Evolutionary conservation across 1,140 invertebrate genomes (phyloP).

Genomic region (Drosophila pallidifrons): DNA sequence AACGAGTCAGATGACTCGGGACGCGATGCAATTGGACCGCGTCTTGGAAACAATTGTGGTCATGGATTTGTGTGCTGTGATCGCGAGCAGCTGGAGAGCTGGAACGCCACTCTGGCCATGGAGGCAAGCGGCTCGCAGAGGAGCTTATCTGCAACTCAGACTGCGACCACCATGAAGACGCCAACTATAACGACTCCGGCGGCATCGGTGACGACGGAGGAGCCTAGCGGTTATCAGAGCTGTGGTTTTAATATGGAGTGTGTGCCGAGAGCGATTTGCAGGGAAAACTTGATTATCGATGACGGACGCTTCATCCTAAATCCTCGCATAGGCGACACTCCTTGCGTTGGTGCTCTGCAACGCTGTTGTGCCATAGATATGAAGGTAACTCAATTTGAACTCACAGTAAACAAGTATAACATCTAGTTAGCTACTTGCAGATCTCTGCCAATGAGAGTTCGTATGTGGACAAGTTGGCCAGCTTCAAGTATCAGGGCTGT

Average conservation of each 20-base stretch:
- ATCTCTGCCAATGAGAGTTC: constrained; percentile 47
- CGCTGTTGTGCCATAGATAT: constrained; percentile 59
- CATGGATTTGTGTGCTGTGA: constrained; percentile 50
- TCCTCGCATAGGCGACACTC: constrained; percentile 49
- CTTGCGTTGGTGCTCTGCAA: constrained; percentile 41
- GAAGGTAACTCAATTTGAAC: constrained; percentile 27
- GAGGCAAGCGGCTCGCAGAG: background rate
- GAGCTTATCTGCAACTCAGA: background rate
- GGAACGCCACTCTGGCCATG: constrained; percentile 30
- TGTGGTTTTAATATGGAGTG: constrained; percentile 67
- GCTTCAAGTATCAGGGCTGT: constrained; percentile 86
- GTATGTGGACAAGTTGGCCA: constrained; percentile 31
- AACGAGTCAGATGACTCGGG: constrained; percentile 59
- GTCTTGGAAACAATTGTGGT: constrained; percentile 50
- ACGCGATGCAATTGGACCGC: constrained; percentile 39
- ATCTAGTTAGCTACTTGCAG: background rate
- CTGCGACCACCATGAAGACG: background rate
- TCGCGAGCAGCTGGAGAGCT: constrained; percentile 54
- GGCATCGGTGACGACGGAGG: background rate
- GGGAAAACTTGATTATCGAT: constrained; percentile 58
- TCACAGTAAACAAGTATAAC: background rate
- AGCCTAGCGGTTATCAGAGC: constrained; percentile 51
- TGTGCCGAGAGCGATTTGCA: constrained; percentile 58
- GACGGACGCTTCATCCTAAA: constrained; percentile 54
- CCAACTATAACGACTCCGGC: no score